These are phyloP conservation scores for Agrenia bidenticulata DNA, from an alignment of 2,888 invertebrate genomes.

Conservation along the genomic window DNA sequence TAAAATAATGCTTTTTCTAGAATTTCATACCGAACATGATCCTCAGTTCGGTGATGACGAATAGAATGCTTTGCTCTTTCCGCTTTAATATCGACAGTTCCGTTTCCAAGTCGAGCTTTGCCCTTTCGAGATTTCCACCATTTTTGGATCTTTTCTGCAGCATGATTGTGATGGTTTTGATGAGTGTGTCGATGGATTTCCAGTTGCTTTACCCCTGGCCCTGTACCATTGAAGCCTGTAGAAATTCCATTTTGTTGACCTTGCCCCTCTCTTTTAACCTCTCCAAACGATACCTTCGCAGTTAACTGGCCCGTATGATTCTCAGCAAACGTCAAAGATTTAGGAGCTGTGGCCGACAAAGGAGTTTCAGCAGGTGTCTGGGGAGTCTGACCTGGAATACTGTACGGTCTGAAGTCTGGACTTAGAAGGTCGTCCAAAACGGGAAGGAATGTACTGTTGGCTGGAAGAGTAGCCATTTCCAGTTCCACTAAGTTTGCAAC, in stretches of 20 bases:
- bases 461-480: constrained; percentile 33
- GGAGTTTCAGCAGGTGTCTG: constrained; percentile 40
- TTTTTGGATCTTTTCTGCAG: constrained; percentile 46
- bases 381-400: constrained; percentile 47
- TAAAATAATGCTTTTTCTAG: too few relatives aligned
- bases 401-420: constrained; percentile 50
- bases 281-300: background rate
- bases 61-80: constrained; percentile 47
- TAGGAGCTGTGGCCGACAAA: constrained; percentile 2
- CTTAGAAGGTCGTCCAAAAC: constrained; percentile 48
- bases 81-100: constrained; percentile 30
- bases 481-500: too few relatives aligned
- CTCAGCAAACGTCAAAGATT: background rate
- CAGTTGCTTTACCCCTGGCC: background rate
- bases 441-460: constrained; percentile 50
- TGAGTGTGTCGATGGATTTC: background rate
- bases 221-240: background rate
- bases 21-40: constrained; percentile 43
- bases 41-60: constrained; percentile 48
- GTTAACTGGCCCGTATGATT: constrained; percentile 16
- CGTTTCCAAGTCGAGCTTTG: constrained; percentile 5
- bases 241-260: background rate
- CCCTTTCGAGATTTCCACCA: constrained; percentile 47
- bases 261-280: background rate
- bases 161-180: constrained; percentile 22